Evolutionary conservation across 2,888 invertebrate species (phyloP).

Genomic region (Melanotus villosus): DNA sequence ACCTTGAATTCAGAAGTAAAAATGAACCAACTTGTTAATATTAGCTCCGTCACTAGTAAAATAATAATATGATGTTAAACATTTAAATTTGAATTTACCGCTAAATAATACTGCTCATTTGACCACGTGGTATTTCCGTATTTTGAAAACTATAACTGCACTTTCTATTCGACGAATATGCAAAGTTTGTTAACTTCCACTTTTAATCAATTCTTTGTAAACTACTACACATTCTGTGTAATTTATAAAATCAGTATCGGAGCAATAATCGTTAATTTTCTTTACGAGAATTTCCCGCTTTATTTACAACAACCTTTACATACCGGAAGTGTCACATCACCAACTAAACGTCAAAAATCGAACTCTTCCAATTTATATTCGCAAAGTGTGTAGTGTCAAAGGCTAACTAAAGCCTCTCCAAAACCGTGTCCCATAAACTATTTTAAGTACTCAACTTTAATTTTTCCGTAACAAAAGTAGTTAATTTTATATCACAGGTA

Average conservation of each 20-base stretch:
- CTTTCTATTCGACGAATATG: no score
- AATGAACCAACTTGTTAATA: no score
- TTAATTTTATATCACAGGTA: constrained; percentile 18
- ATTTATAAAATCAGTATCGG: no score
- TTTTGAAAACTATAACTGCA: no score
- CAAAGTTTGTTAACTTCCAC: no score
- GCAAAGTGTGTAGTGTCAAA: constrained; percentile 27
- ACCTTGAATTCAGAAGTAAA: no score
- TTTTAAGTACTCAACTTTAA: constrained; percentile 2
- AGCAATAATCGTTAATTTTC: no score
- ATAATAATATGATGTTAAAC: no score
- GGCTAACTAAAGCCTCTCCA: constrained; percentile 11
- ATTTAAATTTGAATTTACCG: constrained; percentile 12
- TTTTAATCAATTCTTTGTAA: no score
- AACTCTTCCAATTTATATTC: constrained; percentile 4
- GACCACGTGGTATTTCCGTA: not conserved
- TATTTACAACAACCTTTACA: not conserved
- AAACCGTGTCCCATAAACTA: constrained; percentile 24
- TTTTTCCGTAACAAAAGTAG: constrained; percentile 17
- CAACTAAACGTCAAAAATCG: constrained; percentile 57
- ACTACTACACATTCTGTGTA: no score
- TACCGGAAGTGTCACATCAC: constrained; percentile 61
- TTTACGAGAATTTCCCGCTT: constrained; percentile 8
- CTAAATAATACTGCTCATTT: not conserved
- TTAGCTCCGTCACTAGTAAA: no score